Percentiles rank a stretch among this genome's conserved stretches.
phyloP scores from a whole-genome alignment of 1,140 invertebrate genomes.

The Cephus cinctus region DNA sequence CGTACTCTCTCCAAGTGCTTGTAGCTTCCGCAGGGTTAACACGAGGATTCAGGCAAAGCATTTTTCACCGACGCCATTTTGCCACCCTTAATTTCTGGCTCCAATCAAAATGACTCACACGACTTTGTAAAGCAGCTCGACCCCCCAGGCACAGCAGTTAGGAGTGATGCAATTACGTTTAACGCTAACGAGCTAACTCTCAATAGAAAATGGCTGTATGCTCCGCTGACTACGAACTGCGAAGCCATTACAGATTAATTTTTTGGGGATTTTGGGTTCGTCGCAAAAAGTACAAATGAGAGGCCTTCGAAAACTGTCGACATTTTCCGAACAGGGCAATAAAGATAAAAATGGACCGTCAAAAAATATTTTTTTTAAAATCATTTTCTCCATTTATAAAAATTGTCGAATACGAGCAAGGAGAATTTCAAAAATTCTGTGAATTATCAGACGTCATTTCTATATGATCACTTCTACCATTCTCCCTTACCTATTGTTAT shows the following conservation, averaged over 20 bases:
- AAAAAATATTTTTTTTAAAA: too few species aligned
- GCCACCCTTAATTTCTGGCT: slow-evolving; percentile 45
- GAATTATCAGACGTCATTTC: too few species aligned
- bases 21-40: background rate
- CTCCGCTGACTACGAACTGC: slow-evolving; percentile 51
- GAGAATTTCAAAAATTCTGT: too few species aligned
- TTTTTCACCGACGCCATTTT: slow-evolving; percentile 36
- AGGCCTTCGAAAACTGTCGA: too few species aligned
- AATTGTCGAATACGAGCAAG: too few species aligned
- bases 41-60: background rate
- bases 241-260: slow-evolving; percentile 44
- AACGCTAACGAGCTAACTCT: slow-evolving; percentile 56
- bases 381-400: too few species aligned
- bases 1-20: too few species aligned
- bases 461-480: too few species aligned
- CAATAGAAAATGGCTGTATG: slow-evolving; percentile 56
- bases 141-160: slow-evolving; percentile 36
- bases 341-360: too few species aligned
- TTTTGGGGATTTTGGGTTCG: slow-evolving; percentile 6
- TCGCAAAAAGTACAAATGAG: background rate
- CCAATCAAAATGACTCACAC: slow-evolving; percentile 54
- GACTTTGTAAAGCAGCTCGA: slow-evolving; percentile 27
- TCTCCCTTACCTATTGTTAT: too few species aligned
- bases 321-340: too few species aligned
- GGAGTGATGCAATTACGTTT: slow-evolving; percentile 54